Evolutionary conservation across 2,797 vertebrate species (phyloP).

Genomic region (Sebastes trivittatus): DNA sequence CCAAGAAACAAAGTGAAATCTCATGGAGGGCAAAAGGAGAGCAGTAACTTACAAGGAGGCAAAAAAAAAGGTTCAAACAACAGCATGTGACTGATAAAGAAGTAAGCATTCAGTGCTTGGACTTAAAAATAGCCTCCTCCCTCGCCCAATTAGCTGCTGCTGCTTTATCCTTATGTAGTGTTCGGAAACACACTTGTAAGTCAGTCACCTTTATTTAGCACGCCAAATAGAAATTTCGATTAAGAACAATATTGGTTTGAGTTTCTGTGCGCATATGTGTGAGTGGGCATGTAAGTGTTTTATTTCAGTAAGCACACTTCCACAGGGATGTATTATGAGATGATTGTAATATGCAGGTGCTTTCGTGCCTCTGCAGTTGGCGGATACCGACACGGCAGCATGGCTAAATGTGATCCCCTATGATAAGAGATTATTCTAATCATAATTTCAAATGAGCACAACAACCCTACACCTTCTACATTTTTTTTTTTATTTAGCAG

Average conservation of each 20-base stretch:
- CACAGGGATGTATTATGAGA: slow-evolving; percentile 25
- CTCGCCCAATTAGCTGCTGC: background rate
- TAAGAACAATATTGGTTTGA: slow-evolving; percentile 17
- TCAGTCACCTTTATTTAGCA: slow-evolving; percentile 19
- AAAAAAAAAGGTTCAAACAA: background rate
- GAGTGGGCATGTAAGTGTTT: slow-evolving; percentile 41
- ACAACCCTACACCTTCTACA: background rate
- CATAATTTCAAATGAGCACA: slow-evolving; percentile 21
- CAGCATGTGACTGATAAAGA: background rate
- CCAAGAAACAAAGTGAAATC: background rate
- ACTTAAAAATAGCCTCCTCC: background rate
- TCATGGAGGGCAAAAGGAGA: background rate
- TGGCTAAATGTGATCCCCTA: slow-evolving; percentile 22
- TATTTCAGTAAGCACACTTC: slow-evolving; percentile 31
- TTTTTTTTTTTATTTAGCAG: background rate
- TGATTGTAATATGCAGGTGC: slow-evolving; percentile 27
- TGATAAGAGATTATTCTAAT: background rate
- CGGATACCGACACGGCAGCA: background rate
- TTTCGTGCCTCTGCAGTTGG: slow-evolving; percentile 36
- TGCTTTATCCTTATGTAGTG: background rate
- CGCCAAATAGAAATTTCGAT: slow-evolving; percentile 4
- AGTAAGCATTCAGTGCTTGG: background rate
- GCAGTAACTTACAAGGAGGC: background rate
- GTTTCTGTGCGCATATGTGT: slow-evolving; percentile 11
- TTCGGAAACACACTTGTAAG: slow-evolving; percentile 9